Conservation (phyloP, 1,140 invertebrate genomes). For the Bombus consobrinus region DNA sequence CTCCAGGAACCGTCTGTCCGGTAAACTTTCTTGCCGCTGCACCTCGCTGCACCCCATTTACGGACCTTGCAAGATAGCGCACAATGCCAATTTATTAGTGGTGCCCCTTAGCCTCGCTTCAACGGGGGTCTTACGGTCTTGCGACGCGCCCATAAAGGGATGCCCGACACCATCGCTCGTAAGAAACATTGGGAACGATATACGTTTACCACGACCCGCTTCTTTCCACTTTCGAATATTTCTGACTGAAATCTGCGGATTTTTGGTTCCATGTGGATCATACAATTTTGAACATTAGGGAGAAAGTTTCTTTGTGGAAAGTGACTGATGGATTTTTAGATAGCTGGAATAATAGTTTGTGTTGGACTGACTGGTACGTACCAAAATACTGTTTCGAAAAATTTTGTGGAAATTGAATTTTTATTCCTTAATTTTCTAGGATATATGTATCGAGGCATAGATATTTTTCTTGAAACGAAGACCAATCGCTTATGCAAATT, state of each 20-base stretch:
- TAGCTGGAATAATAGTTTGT: background rate
- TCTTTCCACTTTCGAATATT: background rate
- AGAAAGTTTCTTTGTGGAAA: background rate
- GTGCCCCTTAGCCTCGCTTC: slow-evolving; percentile 77
- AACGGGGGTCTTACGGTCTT: slow-evolving; percentile 54
- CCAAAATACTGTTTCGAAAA: no score
- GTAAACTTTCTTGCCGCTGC: slow-evolving; percentile 76
- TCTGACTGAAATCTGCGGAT: background rate
- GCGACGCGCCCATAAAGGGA: slow-evolving; percentile 72
- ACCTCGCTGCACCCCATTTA: slow-evolving; percentile 70
- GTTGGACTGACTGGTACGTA: background rate
- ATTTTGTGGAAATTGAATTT: no score
- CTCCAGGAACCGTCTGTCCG: slow-evolving; percentile 72
- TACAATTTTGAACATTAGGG: background rate
- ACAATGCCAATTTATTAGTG: slow-evolving; percentile 80
- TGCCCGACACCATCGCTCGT: slow-evolving; percentile 68
- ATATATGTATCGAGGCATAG: background rate
- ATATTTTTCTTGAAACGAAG: no score
- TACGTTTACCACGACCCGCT: slow-evolving; percentile 57
- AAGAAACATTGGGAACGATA: slow-evolving; percentile 73
- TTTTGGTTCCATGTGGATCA: background rate
- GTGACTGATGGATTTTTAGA: background rate
- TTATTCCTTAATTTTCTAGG: background rate
- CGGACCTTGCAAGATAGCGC: slow-evolving; percentile 73
- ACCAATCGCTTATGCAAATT: no score